A percentile compares a stretch with the other conserved stretches of the same genome.
Conservation (phyloP, 2,888 invertebrate species). For the Baccha elongata region DNA sequence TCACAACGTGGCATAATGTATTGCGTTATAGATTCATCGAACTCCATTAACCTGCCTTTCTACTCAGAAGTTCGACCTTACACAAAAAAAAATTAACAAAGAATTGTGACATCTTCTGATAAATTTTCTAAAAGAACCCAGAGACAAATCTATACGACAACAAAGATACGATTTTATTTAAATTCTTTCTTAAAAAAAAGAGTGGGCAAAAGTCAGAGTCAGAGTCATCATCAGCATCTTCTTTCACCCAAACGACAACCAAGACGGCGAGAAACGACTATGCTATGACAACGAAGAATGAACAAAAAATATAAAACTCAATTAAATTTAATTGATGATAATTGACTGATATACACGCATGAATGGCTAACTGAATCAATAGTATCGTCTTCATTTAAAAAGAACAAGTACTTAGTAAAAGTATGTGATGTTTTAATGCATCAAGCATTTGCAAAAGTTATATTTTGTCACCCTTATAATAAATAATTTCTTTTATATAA, state of each 20-base stretch:
- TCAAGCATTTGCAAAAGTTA: no score
- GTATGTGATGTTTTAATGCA: no score
- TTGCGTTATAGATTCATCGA: no score
- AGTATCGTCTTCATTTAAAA: constrained; percentile 46
- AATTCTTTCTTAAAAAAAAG: constrained; percentile 8
- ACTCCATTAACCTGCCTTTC: no score
- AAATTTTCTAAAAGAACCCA: neutral
- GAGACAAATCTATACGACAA: constrained; percentile 26
- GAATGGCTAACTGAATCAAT: constrained; percentile 66
- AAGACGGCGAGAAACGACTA: constrained; percentile 3
- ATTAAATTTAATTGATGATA: constrained; percentile 73
- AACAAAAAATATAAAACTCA: constrained; percentile 45
- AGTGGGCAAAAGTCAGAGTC: constrained; percentile 46
- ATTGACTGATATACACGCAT: constrained; percentile 71
- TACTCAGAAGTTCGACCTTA: no score
- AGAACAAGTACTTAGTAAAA: no score
- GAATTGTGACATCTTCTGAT: constrained; percentile 1
- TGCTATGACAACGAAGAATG: constrained; percentile 13
- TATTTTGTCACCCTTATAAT: no score
- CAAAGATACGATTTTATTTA: constrained; percentile 50
- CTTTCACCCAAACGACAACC: constrained; percentile 14
- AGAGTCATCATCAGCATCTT: constrained; percentile 45
- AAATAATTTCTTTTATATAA: no score
- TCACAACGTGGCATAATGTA: no score
- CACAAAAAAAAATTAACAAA: neutral